Conservation (phyloP, 2,888 invertebrate genomes). For the Cantharis lateralis region DNA sequence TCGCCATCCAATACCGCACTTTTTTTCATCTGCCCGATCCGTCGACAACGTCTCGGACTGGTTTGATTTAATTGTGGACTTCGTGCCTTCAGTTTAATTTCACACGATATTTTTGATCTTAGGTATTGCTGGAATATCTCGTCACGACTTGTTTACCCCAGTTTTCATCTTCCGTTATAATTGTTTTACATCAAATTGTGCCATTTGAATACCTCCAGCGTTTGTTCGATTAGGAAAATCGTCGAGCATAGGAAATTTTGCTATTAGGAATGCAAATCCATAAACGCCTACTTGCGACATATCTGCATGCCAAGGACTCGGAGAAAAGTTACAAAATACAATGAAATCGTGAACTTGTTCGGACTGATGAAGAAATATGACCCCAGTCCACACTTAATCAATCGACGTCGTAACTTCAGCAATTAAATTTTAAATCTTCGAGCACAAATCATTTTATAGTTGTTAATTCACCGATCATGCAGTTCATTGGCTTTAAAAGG, state of each 20-base stretch:
- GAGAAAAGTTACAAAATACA: background rate
- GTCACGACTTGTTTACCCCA: background rate
- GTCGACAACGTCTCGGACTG: background rate
- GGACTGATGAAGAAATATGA: background rate
- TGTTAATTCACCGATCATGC: constrained; percentile 20
- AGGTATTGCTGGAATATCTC: background rate
- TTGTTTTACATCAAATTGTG: background rate
- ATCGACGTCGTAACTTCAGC: background rate
- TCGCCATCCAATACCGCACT: background rate
- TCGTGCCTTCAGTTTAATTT: background rate
- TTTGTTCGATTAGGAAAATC: background rate
- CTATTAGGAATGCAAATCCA: background rate
- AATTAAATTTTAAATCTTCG: background rate
- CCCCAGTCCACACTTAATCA: background rate
- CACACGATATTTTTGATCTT: background rate
- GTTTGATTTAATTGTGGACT: background rate
- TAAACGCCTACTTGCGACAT: background rate
- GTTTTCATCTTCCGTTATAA: background rate
- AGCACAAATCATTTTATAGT: background rate
- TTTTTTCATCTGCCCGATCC: too few species aligned
- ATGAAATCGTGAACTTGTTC: background rate
- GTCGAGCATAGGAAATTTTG: background rate
- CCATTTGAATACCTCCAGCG: background rate
- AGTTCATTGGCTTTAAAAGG: constrained; percentile 43
- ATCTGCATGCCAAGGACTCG: background rate